Conservation (phyloP, 2,888 invertebrate species). For the Drosophila merina region DNA sequence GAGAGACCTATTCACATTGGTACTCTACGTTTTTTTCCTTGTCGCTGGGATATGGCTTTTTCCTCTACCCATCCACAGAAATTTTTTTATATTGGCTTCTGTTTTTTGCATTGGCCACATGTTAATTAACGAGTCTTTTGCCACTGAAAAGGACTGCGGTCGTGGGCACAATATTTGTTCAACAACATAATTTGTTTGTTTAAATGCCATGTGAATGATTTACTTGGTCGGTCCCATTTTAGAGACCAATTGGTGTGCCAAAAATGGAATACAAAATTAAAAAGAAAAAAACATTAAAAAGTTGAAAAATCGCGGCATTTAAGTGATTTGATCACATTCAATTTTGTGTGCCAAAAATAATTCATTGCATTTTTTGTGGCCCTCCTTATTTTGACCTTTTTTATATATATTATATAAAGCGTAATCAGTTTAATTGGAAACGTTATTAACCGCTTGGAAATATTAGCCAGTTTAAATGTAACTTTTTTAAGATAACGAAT, state of each 20-base stretch:
- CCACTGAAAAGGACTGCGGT: constrained; percentile 33
- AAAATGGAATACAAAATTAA: constrained; percentile 14
- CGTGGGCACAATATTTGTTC: constrained; percentile 59
- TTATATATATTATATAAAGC: too few species aligned
- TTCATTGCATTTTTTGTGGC: constrained; percentile 8
- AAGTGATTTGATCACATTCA: constrained; percentile 56
- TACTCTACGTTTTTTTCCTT: constrained; percentile 12
- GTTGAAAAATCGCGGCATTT: constrained; percentile 76
- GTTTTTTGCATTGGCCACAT: constrained; percentile 48
- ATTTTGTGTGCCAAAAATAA: constrained; percentile 30
- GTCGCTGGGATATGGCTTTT: neutral
- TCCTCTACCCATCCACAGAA: neutral
- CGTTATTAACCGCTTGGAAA: too few species aligned
- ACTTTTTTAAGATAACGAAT: too few species aligned
- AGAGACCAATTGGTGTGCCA: constrained; percentile 7
- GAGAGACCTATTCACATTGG: constrained; percentile 36
- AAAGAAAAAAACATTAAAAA: constrained; percentile 67
- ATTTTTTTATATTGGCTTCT: neutral
- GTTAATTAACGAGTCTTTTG: constrained; percentile 80
- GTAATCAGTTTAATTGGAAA: too few species aligned
- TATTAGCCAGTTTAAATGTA: too few species aligned
- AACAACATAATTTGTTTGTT: constrained; percentile 75
- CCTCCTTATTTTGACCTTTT: neutral
- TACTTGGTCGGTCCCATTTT: constrained; percentile 20
- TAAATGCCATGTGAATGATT: constrained; percentile 53